phyloP scores from a whole-genome alignment of 2,888 invertebrate genomes.

The Pegoplata infirma region DNA sequence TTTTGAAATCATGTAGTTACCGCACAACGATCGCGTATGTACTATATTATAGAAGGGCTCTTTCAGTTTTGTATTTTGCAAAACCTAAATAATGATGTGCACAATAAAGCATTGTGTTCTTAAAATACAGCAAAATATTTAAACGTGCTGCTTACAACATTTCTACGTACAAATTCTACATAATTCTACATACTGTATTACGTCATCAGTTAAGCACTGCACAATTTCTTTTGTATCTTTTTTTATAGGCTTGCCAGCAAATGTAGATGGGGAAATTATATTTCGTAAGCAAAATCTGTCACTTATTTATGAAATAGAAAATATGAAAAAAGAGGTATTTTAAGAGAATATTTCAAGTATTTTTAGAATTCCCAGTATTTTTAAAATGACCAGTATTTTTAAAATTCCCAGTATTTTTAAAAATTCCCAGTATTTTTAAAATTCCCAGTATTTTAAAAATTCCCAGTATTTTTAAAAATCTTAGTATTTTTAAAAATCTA shows the following conservation, averaged over 20 bases:
- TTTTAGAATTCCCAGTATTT: too few species aligned
- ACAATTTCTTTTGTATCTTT: background rate
- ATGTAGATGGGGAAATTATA: background rate
- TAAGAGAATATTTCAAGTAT: too few species aligned
- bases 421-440: too few species aligned
- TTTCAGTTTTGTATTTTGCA: constrained; percentile 47
- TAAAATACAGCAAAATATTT: too few species aligned
- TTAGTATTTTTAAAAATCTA: too few species aligned
- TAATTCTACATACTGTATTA: too few species aligned
- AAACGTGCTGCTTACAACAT: too few species aligned
- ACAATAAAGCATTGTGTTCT: constrained; percentile 13
- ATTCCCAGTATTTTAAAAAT: too few species aligned
- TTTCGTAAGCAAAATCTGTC: background rate
- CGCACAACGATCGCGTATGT: constrained; percentile 57
- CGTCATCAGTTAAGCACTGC: background rate
- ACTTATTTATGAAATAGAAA: background rate
- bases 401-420: too few species aligned
- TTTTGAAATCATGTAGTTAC: constrained; percentile 46
- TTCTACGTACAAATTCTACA: too few species aligned
- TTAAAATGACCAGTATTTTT: too few species aligned
- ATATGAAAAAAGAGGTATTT: background rate
- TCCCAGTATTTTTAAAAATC: too few species aligned
- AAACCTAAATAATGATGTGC: constrained; percentile 27
- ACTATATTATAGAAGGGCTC: constrained; percentile 59
- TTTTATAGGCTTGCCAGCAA: background rate